Evolutionary conservation across 2,888 invertebrate genomes (phyloP), one percentile per base, ranked within the genome.

Genomic region (Erannis defoliaria): DNA sequence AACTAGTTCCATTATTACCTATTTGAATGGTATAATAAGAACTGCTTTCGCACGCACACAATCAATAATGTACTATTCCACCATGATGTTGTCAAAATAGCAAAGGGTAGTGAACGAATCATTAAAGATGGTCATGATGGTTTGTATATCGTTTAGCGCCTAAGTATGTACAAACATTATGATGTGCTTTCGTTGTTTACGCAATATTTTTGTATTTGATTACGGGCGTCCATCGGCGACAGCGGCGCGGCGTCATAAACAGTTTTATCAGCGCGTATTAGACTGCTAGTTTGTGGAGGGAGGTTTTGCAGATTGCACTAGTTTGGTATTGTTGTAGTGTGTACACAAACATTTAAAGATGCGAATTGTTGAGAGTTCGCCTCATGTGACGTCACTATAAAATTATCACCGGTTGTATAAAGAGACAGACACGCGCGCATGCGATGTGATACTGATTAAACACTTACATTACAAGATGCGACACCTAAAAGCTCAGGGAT

Each of bases 391-490:
- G 89, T 90, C 82, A 84, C 67, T 58, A 62, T 58, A 46, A 80
- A 89, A 90, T 91, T 91, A 91, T 88, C 90, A 87, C 85, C 58
- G 66, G 74, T 73, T 79, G 77, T 85, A 86, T 90, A 91, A 91
- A 87, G 77, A 86, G 89, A 67, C 69, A 81, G 74, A 80, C 91
- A 91, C 90, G 90, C 85, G 73, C 81, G 74, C 79, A 76, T 82
- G 82, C 78, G 75, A 70, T 77, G 75, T 76, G 75, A 73, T 74
- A 80, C 77, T 81, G 81, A 82, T 80, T 73, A 43, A 65, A 48
- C 53, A 58, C 35, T 48, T 55, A 51, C 65, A 66, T 68, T 64
- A 64, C 67, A 70, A 67, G 57, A 68, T 63, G 66, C 45, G 55
- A 65, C 60, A 55, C 26, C 16, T 26, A 37, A 49, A 43, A 38